phyloP scores from a whole-genome alignment of 2,113 vertebrate genomes.

The Semicossyphus pulcher region DNA sequence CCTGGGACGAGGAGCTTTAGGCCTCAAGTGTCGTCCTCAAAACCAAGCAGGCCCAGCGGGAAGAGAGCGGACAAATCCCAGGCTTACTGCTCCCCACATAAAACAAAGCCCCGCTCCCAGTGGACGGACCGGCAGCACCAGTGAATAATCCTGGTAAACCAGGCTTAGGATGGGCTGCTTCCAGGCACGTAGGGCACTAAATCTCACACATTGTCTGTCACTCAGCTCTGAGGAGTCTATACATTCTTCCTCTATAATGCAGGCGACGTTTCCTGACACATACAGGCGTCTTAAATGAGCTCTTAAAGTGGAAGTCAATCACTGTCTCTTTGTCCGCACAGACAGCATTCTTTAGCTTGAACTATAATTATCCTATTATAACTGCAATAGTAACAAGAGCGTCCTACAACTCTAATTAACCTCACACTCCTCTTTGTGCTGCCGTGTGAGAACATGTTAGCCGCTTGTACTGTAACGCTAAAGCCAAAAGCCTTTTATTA shows the following conservation, averaged over 20 bases:
- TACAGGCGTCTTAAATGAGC: constrained; percentile 3
- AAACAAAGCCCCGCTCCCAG: constrained; percentile 45
- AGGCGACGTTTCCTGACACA: neutral
- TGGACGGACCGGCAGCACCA: constrained; percentile 17
- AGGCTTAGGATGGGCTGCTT: constrained; percentile 33
- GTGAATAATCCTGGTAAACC: constrained; percentile 52
- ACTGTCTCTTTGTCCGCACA: constrained; percentile 10
- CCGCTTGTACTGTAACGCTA: constrained; percentile 12
- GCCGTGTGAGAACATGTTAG: constrained; percentile 49
- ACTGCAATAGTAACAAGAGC: constrained; percentile 27
- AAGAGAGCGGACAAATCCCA: constrained; percentile 51
- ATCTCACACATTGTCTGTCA: constrained; percentile 41
- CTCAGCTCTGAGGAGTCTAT: constrained; percentile 12
- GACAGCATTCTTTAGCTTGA: neutral
- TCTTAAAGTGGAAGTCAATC: neutral
- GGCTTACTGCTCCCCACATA: constrained; percentile 25
- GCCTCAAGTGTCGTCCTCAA: constrained; percentile 27
- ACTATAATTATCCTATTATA: constrained; percentile 42
- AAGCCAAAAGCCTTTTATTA: constrained; percentile 38
- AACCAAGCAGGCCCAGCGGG: constrained; percentile 7
- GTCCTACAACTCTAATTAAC: constrained; percentile 38
- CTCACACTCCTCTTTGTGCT: constrained; percentile 34
- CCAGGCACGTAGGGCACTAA: constrained; percentile 27
- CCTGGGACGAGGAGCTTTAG: neutral
- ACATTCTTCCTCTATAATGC: neutral